phyloP scores from a whole-genome alignment of 2,888 invertebrate genomes.

The Drosophila antonietae region DNA sequence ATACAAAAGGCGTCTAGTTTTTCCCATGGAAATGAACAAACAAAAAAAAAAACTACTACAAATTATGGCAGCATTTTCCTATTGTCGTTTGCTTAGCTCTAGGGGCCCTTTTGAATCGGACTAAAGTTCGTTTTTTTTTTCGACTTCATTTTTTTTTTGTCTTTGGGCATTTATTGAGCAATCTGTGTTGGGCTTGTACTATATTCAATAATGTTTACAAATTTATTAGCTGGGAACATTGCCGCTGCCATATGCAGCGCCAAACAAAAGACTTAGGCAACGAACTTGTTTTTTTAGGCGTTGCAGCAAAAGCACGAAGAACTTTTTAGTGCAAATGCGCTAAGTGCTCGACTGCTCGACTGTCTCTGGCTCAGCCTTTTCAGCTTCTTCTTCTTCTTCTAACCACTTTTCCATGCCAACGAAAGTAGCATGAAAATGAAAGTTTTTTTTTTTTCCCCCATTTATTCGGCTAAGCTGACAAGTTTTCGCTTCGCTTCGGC shows the following conservation, averaged over 20 bases:
- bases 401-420: constrained; percentile 49
- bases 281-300: constrained; percentile 52
- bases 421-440: constrained; percentile 73
- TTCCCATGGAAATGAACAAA: constrained; percentile 60
- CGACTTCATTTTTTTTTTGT: constrained; percentile 20
- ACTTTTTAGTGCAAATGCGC: constrained; percentile 27
- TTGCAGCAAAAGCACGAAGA: not conserved
- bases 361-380: not conserved
- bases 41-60: constrained; percentile 41
- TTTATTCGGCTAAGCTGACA: constrained; percentile 54
- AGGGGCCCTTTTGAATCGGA: constrained; percentile 62
- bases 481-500: constrained; percentile 63
- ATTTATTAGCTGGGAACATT: constrained; percentile 76
- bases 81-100: constrained; percentile 64
- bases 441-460: constrained; percentile 49
- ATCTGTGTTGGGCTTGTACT: constrained; percentile 48
- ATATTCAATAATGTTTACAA: constrained; percentile 74
- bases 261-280: constrained; percentile 73
- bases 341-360: constrained; percentile 3
- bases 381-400: constrained; percentile 31
- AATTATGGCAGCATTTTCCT: constrained; percentile 76
- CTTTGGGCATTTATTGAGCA: constrained; percentile 63
- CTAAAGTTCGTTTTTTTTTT: constrained; percentile 28
- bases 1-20: constrained; percentile 66
- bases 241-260: constrained; percentile 32